Conservation (phyloP, 1,140 invertebrate species). For the Gonioctena quinquepunctata region DNA sequence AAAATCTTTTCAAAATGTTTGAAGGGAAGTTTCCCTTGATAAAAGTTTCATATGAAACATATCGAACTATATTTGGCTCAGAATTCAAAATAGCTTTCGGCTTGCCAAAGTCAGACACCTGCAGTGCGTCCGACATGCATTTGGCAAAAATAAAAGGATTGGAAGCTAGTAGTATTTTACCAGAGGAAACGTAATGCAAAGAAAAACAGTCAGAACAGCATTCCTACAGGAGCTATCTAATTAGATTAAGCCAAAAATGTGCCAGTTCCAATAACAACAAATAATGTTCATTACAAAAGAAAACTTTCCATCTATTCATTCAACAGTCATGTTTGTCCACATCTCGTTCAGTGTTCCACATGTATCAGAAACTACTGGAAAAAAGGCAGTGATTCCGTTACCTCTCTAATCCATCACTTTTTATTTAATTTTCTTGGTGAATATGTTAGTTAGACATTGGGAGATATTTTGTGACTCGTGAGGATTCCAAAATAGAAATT, state of each 20-base stretch:
- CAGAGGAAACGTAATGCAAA: too few relatives aligned
- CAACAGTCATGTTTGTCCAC: slow-evolving; percentile 33
- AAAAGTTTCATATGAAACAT: slow-evolving; percentile 2
- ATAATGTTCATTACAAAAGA: slow-evolving; percentile 34
- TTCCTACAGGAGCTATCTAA: too few relatives aligned
- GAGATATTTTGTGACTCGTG: slow-evolving; percentile 43
- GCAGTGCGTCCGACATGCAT: too few relatives aligned
- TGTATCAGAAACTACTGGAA: slow-evolving; percentile 33
- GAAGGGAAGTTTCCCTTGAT: not conserved
- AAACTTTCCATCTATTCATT: slow-evolving; percentile 17
- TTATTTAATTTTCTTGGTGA: slow-evolving; percentile 29
- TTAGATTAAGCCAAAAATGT: slow-evolving; percentile 35
- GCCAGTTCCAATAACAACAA: slow-evolving; percentile 23
- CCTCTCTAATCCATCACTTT: slow-evolving; percentile 40
- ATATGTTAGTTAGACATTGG: slow-evolving; percentile 26
- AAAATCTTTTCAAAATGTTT: slow-evolving; percentile 29
- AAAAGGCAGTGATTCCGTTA: slow-evolving; percentile 40
- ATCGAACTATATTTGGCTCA: slow-evolving; percentile 9
- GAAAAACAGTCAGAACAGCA: too few relatives aligned
- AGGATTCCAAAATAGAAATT: slow-evolving; percentile 43
- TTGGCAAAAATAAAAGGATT: too few relatives aligned
- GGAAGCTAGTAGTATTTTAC: too few relatives aligned
- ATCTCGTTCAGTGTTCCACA: slow-evolving; percentile 31
- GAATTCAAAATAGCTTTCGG: slow-evolving; percentile 31
- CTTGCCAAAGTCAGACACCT: slow-evolving; percentile 19